These are phyloP conservation scores for Petrocephalus schoutedeni DNA, from an alignment of 2,797 vertebrate genomes.

Conservation along the genomic window DNA sequence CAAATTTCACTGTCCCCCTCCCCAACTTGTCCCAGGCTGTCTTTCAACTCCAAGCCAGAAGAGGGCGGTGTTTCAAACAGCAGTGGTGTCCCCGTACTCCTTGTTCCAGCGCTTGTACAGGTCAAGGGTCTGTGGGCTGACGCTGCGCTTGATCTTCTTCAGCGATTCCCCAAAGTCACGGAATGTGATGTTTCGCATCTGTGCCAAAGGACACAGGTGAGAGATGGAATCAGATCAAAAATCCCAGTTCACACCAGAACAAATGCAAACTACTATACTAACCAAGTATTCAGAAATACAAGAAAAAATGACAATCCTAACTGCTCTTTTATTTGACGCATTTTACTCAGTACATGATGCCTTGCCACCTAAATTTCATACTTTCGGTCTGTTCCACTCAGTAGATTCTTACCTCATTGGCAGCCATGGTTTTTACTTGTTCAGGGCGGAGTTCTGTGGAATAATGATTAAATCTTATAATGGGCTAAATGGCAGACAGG, in stretches of 20 bases:
- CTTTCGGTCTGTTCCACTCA: background rate
- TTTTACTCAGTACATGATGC: background rate
- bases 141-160: slow-evolving; percentile 83
- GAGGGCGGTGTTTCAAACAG: slow-evolving; percentile 52
- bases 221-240: background rate
- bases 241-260: background rate
- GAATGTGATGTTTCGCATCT: slow-evolving; percentile 78
- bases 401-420: slow-evolving; percentile 63
- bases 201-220: background rate
- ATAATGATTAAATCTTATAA: background rate
- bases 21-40: background rate
- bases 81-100: slow-evolving; percentile 78
- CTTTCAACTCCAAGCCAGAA: slow-evolving; percentile 1
- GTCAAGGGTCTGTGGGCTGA: slow-evolving; percentile 73
- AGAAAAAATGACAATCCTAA: background rate
- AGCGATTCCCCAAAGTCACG: slow-evolving; percentile 76
- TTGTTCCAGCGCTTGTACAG: slow-evolving; percentile 78
- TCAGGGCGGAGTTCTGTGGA: slow-evolving; percentile 70
- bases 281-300: background rate
- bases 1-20: background rate
- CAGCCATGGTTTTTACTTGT: slow-evolving; percentile 77
- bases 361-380: background rate
- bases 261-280: background rate
- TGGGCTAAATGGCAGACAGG: background rate
- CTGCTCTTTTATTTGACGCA: background rate